Evolutionary conservation across 1,140 invertebrate genomes (phyloP).

Genomic region (Cylas formicarius): DNA sequence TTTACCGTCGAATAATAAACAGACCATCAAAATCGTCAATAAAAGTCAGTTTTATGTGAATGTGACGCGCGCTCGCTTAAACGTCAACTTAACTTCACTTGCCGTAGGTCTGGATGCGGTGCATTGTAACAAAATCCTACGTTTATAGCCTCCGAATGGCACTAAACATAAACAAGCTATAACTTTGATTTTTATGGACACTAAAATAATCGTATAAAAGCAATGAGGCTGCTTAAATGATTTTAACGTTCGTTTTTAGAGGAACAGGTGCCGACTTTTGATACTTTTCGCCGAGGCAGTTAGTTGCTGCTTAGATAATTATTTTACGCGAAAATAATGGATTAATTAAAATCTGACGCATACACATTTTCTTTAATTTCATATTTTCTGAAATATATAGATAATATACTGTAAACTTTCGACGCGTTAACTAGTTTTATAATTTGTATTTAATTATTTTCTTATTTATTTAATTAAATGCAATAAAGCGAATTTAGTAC

Average conservation of each 20-base stretch:
- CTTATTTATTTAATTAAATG: no score
- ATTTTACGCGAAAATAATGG: no score
- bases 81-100: slow-evolving; percentile 29
- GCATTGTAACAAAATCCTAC: slow-evolving; percentile 41
- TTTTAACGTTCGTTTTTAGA: slow-evolving; percentile 14
- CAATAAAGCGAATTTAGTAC: no score
- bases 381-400: no score
- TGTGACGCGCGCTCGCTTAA: slow-evolving; percentile 20
- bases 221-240: slow-evolving; percentile 38
- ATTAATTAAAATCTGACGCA: no score
- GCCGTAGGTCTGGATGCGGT: slow-evolving; percentile 34
- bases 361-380: no score
- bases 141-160: slow-evolving; percentile 43
- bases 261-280: no score
- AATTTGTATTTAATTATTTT: no score
- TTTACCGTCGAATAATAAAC: slow-evolving; percentile 43
- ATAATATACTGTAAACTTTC: no score
- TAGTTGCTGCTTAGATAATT: no score
- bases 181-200: slow-evolving; percentile 42
- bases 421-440: no score
- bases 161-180: slow-evolving; percentile 43
- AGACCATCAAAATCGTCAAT: slow-evolving; percentile 40
- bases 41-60: slow-evolving; percentile 38
- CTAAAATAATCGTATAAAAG: slow-evolving; percentile 43
- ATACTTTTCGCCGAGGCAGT: no score